Evolutionary conservation across 1,140 invertebrate species (phyloP), one percentile per base, ranked within the genome.

Genomic region (Prorops nasuta): DNA sequence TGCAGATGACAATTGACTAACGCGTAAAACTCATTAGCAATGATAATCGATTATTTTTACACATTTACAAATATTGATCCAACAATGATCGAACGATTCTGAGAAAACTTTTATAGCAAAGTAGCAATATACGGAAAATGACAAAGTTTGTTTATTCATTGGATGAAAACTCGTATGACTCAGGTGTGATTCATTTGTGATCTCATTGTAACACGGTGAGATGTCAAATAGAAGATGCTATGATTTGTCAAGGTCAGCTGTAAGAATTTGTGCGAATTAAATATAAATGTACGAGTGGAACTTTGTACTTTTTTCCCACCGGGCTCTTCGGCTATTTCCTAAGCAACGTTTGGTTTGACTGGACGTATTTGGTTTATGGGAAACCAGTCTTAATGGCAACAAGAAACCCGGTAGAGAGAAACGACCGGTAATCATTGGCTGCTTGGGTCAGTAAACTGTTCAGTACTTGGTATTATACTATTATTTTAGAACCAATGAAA

Each of bases 361-460:
- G n/a, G n/a, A n/a, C n/a, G n/a, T n/a, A n/a, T n/a, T n/a, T n/a
- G n/a, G n/a, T n/a, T n/a, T n/a, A n/a, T n/a, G n/a, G 47, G 37
- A 55, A 60, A 60, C 64, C 61, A 63, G 60, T 66, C 55, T 12
- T 28, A 24, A 20, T 37, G 39, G 28, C 19, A 35, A 49, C 48
- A 66, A 63, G 51, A 67, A 66, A 64, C 48, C 51, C 53, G 54
- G 45, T 60, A 62, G 56, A 51, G 49, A 36, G 43, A 38, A 38
- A 43, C 49, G 43, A 7, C 34, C 51, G 47, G 19, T 44, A 32
- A 45, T 22, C 22, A 47, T 38, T 54, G 16, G 38, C 51, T 44
- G 32, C 24, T 41, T 43, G 37, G 53, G 40, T 60, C 52, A 41
- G 41, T 66, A 36, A 60, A 57, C 60, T 53, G 36, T 37, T 38